Base-by-base conservation (phyloP, 2,888 invertebrate genomes). In the Hoplodrina ambigua region DNA sequence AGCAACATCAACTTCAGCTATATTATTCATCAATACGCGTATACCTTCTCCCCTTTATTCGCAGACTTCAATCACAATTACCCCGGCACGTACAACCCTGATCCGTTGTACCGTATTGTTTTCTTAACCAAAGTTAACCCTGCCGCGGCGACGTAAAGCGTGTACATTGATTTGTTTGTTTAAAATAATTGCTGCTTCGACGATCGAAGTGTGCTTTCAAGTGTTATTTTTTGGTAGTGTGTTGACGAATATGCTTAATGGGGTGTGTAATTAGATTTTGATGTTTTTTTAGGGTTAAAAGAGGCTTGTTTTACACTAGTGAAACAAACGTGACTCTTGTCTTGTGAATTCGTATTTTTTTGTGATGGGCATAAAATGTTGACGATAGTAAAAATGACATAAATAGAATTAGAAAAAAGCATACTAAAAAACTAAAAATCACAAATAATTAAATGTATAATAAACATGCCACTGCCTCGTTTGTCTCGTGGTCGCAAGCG, bases 71-170 rank as follows among this genome's bases (percentile, higher is more conserved):
- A 33, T 81, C 37, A 30, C 19, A 49, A 54, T 57, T 60, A 59
- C 20, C 25, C 15, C n/a, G 13, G 46, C 54, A 37, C 66, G 78
- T 50, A 60, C 85, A 84, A 58, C 84, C 84, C 84, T 84, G 57
- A 46, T 61, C 65, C 60, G 53, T 70, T 52, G 70, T 73, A 68
- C 78, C 65, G 78, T 82, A 76, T 80, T 85, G 84, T 84, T 84
- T 85, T 84, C 85, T 84, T 84, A 85, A 80, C 80, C 67, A 81
- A 82, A 84, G 82, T 85, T 84, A 82, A 82, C 85, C 85, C 80
- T 84, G 76, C 65, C 46, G 15, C 71, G 57, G 69, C 77, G 60
- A 61, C 56, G 77, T 71, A 65, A 61, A 80, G 62, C 76, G 75
- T 70, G 78, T 76, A 63, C 85, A 83, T 80, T 78, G 84, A 84